Evolutionary conservation across 1,140 invertebrate species (phyloP), one percentile per base, ranked within the genome.

Genomic region (Tetragnatha versicolor): DNA sequence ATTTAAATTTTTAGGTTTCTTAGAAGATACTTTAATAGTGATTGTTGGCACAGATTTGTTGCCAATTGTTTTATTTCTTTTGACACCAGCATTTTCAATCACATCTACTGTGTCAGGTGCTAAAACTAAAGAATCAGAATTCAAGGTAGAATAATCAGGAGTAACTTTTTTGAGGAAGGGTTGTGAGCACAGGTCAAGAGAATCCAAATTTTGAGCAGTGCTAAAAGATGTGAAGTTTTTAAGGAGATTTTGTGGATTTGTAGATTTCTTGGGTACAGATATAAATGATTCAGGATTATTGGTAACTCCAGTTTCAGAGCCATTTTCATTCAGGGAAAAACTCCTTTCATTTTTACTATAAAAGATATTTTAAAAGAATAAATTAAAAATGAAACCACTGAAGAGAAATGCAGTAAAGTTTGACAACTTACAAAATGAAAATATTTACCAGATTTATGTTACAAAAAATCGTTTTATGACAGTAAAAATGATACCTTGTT

Each of bases 91-190:
- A 2, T 27, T 33, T 2, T 22, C 12, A 6, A 6, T 9, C 22
- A 70, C 4, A 66, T 66, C 61, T 39, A 29, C 17, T 22, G 73
- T 65, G 37, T 77, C 58, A 10, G 73, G 73, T n/a, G 35, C 73
- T 42, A 77, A 65, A 25, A 77, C 42, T 22, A 77, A 12, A 20
- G 73, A 77, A 66, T 77, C 73, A 39, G 10, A 5, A 27, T 51
- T 53, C 31, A 70, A 53, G 4, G 66, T 29, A 37, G 66, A 70
- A 25, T 49, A 70, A 37, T 53, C 49, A 2, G n/a, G 66, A 37
- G 1, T 25, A 6, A 55, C 20, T 27, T 70, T 70, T 9, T 14
- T 14, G 3, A 9, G 47, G 25, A 68, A 49, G 1, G 31, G 31
- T 3, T 5, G 29, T 27, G 31, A 20, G 17, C 12, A 12, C 6